Evolutionary conservation across 1,140 invertebrate species (phyloP), one percentile per base, ranked within the genome.

Genomic region (Cyclina sinensis): DNA sequence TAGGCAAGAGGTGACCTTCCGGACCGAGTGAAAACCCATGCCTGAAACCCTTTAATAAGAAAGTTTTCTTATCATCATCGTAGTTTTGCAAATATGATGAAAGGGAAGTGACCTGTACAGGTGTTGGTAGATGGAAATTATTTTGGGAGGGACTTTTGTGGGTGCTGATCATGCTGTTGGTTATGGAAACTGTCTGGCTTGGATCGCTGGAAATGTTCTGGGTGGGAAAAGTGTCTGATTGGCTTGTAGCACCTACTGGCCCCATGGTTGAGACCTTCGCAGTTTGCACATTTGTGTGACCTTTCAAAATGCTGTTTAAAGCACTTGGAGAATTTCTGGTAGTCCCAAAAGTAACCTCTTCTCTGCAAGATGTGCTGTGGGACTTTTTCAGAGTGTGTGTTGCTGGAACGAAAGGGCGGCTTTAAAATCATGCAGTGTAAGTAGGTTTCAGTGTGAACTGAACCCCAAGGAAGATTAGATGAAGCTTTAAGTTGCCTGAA

Each of bases 291-390:
- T 51, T 21, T 43, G 76, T 54, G 43, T 35, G 32, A 1, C 7
- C 16, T 0, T 27, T 46, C 27, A 46, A 43, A 51, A 12, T 18
- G 2, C 3, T 11, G 43, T 54, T 32, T 48, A 7, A 3, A 32
- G 27, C 76, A 79, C 3, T 1, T 21, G 16, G 27, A 30, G 30
- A 14, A 48, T 35, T 79, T 9, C 27, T 79, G 76, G 76, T 27
- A 79, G 35, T 79, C 76, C 76, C 76, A 79, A 54, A 43, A 79
- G 46, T 79, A 79, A 16, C 76, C 14, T 27, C 30, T 51, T 79
- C 74, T 78, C 12, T 43, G n/a, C 74, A 39, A 32, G 37, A 43
- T 78, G 18, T 65, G 62, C 30, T 9, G 2, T 3, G 62, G 62
- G 62, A 65, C 24, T 65, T 59, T 7, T 65, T 3, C 32, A 9